Conservation (phyloP, 2,797 vertebrate genomes). For the Pantherophis alleghaniensis region DNA sequence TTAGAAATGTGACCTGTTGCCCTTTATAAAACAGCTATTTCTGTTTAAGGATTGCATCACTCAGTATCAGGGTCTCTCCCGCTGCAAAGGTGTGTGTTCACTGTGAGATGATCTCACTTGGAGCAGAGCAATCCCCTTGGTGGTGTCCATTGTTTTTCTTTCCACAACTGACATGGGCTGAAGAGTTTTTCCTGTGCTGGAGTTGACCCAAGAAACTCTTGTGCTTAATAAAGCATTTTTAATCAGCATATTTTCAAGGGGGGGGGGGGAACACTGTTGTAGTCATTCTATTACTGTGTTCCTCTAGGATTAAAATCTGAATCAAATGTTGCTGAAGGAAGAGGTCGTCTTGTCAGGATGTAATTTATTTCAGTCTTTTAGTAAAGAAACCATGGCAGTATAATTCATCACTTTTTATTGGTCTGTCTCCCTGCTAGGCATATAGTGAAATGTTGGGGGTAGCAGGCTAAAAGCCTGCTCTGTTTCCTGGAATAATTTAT, state of each 20-base stretch:
- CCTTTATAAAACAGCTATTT: neutral
- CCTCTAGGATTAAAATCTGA: constrained; percentile 11
- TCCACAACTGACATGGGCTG: neutral
- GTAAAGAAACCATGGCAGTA: neutral
- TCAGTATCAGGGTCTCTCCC: neutral
- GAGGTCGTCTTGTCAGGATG: neutral
- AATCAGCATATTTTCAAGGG: neutral
- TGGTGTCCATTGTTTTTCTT: neutral
- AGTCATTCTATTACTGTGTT: neutral
- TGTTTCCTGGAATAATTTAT: constrained; percentile 8
- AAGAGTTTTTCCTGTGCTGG: neutral
- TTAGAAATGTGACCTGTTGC: neutral
- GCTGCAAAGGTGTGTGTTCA: neutral
- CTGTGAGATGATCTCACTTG: neutral
- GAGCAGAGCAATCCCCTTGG: neutral
- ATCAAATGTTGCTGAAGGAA: neutral
- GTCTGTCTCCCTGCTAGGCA: neutral
- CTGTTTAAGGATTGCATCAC: neutral
- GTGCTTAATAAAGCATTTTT: neutral
- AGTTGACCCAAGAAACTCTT: neutral
- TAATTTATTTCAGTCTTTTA: neutral
- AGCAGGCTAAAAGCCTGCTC: neutral
- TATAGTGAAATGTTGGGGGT: neutral
- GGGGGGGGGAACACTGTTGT: neutral
- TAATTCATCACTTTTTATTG: neutral